Evolutionary conservation across 2,888 invertebrate genomes (phyloP), one percentile per base, ranked within the genome.

Genomic region (Palloptera scutellata): DNA sequence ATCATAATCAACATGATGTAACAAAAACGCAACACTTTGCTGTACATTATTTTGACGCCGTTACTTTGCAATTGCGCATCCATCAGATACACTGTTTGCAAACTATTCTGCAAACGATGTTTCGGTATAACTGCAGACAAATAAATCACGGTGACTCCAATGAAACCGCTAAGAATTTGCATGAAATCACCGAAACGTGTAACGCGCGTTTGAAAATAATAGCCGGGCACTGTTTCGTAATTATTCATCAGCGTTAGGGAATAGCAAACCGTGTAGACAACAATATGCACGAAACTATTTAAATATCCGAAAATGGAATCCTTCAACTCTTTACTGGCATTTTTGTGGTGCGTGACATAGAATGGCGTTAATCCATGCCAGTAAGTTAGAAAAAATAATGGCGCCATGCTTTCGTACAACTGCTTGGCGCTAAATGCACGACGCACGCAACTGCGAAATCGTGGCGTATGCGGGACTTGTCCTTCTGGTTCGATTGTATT

Each of bases 161-260:
- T 79, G 9, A 83, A 79, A 30, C 83, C 83, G 59, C 79, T 81
- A 0, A 82, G 67, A 13, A 83, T 79, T 73, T 84, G 84, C 72
- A 84, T 68, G 52, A 80, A 76, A 60, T 85, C 84, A 4, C 83
- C 85, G 57, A 85, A 76, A 30, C 78, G 76, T 1, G 84, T 79
- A 30, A 84, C 79, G 10, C 78, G 77, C 10, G 83, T 80, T 12
- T 81, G 80, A 61, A 84, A 82, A 58, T 85, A 83, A 66, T 84
- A 83, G 10, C 83, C 83, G 41, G 83, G 81, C 2, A 85, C 78
- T 0, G 85, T 81, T 69, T 84, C 84, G 64, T 78, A 81, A 62
- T 78, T 73, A 64, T 83, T 82, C 4, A 70, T 41, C n/a, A 84
- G 69, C 3, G 84, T 82, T 0, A 80, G 5, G 2, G 74, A 61